Percentiles rank a stretch among this genome's conserved stretches.
These are phyloP conservation scores for Cheilosia grossa DNA, from an alignment of 2,888 invertebrate species.

Conservation along the genomic window DNA sequence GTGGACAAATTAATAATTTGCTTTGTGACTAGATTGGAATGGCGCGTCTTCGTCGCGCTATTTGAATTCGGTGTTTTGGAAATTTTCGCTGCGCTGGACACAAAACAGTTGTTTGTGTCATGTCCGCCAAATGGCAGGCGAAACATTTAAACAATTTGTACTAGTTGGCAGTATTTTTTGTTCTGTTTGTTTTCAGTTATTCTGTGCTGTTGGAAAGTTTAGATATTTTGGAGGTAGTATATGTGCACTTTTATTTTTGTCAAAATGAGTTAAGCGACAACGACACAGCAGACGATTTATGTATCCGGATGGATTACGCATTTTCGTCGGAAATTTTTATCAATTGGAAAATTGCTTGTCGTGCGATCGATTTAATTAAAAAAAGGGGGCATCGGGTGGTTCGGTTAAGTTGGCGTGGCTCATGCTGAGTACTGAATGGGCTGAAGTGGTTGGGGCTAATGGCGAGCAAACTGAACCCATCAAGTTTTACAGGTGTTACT, in stretches of 20 bases:
- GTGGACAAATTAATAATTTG: conserved; percentile 59
- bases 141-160: conserved; percentile 61
- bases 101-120: conserved; percentile 54
- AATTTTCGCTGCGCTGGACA: conserved; percentile 42
- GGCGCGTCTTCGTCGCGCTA: conserved; percentile 12
- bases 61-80: conserved; percentile 31
- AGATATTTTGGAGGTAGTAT: neutral
- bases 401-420: too few relatives aligned
- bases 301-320: conserved; percentile 12
- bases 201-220: conserved; percentile 18
- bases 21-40: conserved; percentile 11
- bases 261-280: conserved; percentile 12
- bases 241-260: conserved; percentile 5
- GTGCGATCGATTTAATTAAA: conserved; percentile 5
- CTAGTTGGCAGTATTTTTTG: conserved; percentile 35
- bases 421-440: too few relatives aligned
- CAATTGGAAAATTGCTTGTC: conserved; percentile 13
- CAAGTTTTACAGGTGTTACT: too few relatives aligned
- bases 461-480: too few relatives aligned
- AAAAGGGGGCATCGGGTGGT: too few relatives aligned
- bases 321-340: conserved; percentile 33
- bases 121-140: conserved; percentile 46
- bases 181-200: conserved; percentile 7
- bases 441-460: too few relatives aligned
- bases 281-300: conserved; percentile 1